Evolutionary conservation across 1,140 invertebrate species (phyloP).

Genomic region (Homalodisca vitripennis): DNA sequence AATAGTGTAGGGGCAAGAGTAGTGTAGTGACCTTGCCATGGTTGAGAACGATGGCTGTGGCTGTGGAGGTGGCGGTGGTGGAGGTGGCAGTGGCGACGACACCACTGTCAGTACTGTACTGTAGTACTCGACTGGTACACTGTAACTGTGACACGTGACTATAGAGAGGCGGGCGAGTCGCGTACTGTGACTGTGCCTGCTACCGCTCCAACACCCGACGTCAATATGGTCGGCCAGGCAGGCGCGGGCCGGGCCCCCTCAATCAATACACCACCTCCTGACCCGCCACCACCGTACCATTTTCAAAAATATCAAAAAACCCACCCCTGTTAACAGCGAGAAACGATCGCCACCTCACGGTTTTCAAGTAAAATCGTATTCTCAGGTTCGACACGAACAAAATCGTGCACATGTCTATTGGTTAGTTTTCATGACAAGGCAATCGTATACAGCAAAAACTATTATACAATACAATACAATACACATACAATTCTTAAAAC

Average conservation of each 20-base stretch:
- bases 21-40: neutral
- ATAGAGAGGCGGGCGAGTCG: neutral
- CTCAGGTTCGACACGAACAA: too few relatives aligned
- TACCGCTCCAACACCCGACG: too few relatives aligned
- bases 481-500: too few relatives aligned
- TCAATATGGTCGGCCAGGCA: neutral
- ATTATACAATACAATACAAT: too few relatives aligned
- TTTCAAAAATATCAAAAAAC: neutral
- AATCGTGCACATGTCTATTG: too few relatives aligned
- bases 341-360: too few relatives aligned
- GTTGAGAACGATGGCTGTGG: neutral
- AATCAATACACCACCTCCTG: neutral
- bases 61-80: neutral
- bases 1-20: neutral
- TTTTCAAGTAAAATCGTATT: too few relatives aligned
- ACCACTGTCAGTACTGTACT: neutral
- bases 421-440: too few relatives aligned
- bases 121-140: neutral
- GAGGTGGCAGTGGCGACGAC: neutral
- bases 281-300: neutral
- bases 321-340: too few relatives aligned
- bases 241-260: too few relatives aligned
- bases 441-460: too few relatives aligned
- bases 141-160: neutral
- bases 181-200: too few relatives aligned